Conservation (phyloP, 1,140 invertebrate genomes). For the Oreohelix idahoensis region DNA sequence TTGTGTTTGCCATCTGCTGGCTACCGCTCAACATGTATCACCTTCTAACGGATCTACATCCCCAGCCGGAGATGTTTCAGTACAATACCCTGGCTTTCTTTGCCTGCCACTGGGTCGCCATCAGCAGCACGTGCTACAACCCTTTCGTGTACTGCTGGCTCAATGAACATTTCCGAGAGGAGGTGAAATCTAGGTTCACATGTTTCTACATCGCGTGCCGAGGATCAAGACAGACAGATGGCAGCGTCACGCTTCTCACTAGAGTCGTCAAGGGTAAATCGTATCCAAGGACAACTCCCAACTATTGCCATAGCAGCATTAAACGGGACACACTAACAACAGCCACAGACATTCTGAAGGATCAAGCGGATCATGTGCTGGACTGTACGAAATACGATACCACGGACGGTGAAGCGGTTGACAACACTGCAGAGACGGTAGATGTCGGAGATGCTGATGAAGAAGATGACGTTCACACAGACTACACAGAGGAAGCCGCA, state of each 20-base stretch:
- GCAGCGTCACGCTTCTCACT: neutral
- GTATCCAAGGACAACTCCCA: constrained; percentile 7
- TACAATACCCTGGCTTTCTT: constrained; percentile 72
- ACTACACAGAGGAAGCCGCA: constrained; percentile 32
- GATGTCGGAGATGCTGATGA: neutral
- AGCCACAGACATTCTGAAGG: constrained; percentile 13
- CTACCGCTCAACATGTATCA: constrained; percentile 76
- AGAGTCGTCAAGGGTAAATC: neutral
- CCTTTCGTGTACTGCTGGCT: constrained; percentile 77
- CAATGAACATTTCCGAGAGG: constrained; percentile 71
- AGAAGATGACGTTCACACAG: constrained; percentile 12
- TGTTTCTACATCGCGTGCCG: constrained; percentile 46
- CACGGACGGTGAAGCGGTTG: neutral
- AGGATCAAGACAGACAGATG: constrained; percentile 17
- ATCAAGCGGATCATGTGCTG: neutral
- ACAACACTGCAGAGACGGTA: neutral
- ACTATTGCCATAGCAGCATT: constrained; percentile 6
- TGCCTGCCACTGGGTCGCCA: constrained; percentile 75
- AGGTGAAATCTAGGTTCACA: constrained; percentile 60
- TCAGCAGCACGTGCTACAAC: constrained; percentile 77
- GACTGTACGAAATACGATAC: neutral
- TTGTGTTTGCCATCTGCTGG: constrained; percentile 76
- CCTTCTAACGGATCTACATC: constrained; percentile 74
- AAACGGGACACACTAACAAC: constrained; percentile 15
- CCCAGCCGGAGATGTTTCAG: constrained; percentile 57